These are phyloP conservation scores for Tragelaphus imberbis DNA, from an alignment of 2,113 vertebrate genomes.

Conservation along the genomic window DNA sequence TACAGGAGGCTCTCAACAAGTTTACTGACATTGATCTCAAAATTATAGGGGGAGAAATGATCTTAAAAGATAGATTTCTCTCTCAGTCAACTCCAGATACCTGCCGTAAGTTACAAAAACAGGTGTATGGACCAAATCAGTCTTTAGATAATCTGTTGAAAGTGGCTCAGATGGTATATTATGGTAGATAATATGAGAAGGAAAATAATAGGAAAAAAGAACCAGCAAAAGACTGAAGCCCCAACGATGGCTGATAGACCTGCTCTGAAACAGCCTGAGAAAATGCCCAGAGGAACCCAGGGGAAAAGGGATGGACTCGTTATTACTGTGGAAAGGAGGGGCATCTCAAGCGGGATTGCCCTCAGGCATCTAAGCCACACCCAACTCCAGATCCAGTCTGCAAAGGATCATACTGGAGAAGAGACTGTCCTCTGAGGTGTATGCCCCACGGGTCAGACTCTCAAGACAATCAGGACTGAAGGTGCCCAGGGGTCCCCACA, in stretches of 20 bases:
- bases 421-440: not conserved
- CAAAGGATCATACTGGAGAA: not conserved
- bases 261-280: not conserved
- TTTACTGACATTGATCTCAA: not conserved
- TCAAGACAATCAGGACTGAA: not conserved
- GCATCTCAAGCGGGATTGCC: not conserved
- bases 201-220: not conserved
- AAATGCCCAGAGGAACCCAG: not conserved
- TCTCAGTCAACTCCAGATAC: not conserved
- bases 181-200: not conserved
- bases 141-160: not conserved
- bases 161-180: not conserved
- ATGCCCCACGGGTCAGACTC: not conserved
- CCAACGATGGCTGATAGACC: not conserved
- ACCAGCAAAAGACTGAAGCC: not conserved
- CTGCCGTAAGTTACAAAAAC: not conserved
- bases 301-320: not conserved
- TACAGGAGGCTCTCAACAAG: not conserved
- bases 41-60: not conserved
- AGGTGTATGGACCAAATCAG: not conserved
- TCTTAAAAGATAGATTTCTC: not conserved
- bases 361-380: not conserved
- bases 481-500: not conserved
- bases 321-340: not conserved
- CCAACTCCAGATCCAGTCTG: not conserved